Percentiles rank a stretch among this genome's conserved stretches.
Conservation (phyloP, 2,113 vertebrate genomes). For the Synchiropus splendidus region DNA sequence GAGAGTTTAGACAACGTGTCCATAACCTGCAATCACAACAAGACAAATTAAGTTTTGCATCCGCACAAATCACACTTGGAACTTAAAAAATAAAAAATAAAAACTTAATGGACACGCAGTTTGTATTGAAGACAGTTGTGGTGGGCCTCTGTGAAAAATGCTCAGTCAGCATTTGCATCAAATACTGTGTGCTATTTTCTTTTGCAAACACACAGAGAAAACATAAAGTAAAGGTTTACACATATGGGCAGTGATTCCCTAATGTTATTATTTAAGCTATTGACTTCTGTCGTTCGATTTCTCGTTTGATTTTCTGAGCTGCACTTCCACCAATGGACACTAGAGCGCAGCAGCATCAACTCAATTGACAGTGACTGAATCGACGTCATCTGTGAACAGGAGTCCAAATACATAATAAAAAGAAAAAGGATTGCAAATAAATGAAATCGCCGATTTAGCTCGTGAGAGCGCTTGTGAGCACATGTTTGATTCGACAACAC, state of each 20-base stretch:
- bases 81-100: background rate
- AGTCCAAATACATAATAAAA: too few species aligned
- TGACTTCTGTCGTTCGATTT: background rate
- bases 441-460: too few species aligned
- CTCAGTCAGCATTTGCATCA: background rate
- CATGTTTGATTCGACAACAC: too few species aligned
- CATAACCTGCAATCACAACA: slow-evolving; percentile 75
- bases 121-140: background rate
- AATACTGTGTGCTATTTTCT: background rate
- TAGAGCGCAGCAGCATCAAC: slow-evolving; percentile 34
- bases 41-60: background rate
- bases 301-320: slow-evolving; percentile 1
- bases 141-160: background rate
- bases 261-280: background rate
- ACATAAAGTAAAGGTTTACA: background rate
- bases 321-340: slow-evolving; percentile 19
- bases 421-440: too few species aligned
- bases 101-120: too few species aligned
- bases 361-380: background rate
- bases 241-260: too few species aligned
- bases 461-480: background rate
- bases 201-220: background rate
- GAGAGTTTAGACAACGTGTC: slow-evolving; percentile 90
- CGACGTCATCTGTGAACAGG: background rate
- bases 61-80: too few species aligned